These are phyloP conservation scores for Cheilosia vernalis DNA, from an alignment of 2,888 invertebrate species.

Conservation along the genomic window DNA sequence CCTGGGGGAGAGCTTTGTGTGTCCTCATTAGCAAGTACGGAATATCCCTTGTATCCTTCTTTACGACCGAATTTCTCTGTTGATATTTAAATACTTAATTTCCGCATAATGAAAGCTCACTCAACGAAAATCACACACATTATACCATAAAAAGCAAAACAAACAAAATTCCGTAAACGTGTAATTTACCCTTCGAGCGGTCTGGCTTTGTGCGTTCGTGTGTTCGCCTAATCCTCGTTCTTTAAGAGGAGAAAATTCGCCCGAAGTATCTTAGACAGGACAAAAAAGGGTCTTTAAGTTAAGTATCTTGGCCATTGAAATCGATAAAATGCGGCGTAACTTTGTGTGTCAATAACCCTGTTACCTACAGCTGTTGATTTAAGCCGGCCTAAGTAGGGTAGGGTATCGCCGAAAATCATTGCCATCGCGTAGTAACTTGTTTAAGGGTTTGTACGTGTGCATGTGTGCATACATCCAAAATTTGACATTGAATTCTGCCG, in stretches of 20 bases:
- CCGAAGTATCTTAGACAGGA: slow-evolving; percentile 6
- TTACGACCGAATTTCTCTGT: background rate
- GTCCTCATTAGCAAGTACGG: slow-evolving; percentile 37
- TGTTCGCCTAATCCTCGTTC: slow-evolving; percentile 51
- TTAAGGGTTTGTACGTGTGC: background rate
- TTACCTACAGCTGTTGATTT: slow-evolving; percentile 57
- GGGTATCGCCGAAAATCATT: slow-evolving; percentile 30
- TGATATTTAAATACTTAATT: slow-evolving; percentile 68
- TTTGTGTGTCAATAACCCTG: slow-evolving; percentile 68
- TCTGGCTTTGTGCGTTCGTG: background rate
- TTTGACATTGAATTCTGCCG: slow-evolving; percentile 30
- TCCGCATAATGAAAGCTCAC: slow-evolving; percentile 63
- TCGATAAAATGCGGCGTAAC: slow-evolving; percentile 44
- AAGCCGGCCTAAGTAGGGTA: slow-evolving; percentile 52
- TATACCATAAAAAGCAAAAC: slow-evolving; percentile 59
- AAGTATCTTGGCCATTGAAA: slow-evolving; percentile 52
- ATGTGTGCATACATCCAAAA: background rate
- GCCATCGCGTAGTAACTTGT: slow-evolving; percentile 24
- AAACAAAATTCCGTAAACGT: slow-evolving; percentile 56
- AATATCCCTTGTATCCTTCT: slow-evolving; percentile 35
- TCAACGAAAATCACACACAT: slow-evolving; percentile 67
- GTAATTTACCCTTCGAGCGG: slow-evolving; percentile 64
- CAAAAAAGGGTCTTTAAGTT: slow-evolving; percentile 32
- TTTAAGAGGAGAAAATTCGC: slow-evolving; percentile 10
- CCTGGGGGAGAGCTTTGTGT: slow-evolving; percentile 23